These are phyloP conservation scores for Drosophila sordidula DNA, from an alignment of 2,888 invertebrate species.

Conservation along the genomic window DNA sequence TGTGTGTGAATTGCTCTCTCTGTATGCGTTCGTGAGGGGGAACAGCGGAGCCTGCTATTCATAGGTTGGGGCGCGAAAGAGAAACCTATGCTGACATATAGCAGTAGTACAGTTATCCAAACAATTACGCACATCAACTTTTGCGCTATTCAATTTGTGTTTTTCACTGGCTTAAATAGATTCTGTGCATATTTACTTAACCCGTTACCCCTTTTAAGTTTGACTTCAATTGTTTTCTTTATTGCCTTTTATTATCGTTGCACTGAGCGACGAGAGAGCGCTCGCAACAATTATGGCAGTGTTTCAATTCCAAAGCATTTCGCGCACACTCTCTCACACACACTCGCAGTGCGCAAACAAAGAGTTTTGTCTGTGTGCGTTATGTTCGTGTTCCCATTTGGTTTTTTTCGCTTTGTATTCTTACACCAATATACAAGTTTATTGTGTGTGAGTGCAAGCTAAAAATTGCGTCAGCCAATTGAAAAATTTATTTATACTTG, in stretches of 20 bases:
- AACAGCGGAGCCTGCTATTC: constrained; percentile 57
- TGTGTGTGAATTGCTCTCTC: constrained; percentile 5
- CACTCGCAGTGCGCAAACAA: constrained; percentile 59
- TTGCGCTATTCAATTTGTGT: constrained; percentile 38
- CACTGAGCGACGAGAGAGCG: constrained; percentile 11
- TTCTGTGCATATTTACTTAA: constrained; percentile 11
- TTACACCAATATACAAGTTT: constrained; percentile 43
- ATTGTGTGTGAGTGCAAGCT: constrained; percentile 46
- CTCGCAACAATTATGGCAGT: constrained; percentile 31
- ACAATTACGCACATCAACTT: constrained; percentile 34
- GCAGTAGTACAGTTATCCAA: constrained; percentile 54
- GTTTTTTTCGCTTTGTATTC: constrained; percentile 61
- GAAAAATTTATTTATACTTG: constrained; percentile 60
- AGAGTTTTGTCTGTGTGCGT: constrained; percentile 59
- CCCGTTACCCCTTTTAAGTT: constrained; percentile 10
- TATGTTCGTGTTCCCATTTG: constrained; percentile 73
- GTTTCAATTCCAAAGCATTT: constrained; percentile 47
- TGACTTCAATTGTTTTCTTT: constrained; percentile 34
- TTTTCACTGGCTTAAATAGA: constrained; percentile 2
- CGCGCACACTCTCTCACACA: constrained; percentile 23
- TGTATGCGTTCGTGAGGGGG: constrained; percentile 12
- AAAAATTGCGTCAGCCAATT: constrained; percentile 82
- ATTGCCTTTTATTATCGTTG: constrained; percentile 23
- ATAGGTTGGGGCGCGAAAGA: constrained; percentile 44
- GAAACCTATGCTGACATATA: constrained; percentile 55